phyloP scores from a whole-genome alignment of 2,113 vertebrate genomes.

The Ursus arctos region DNA sequence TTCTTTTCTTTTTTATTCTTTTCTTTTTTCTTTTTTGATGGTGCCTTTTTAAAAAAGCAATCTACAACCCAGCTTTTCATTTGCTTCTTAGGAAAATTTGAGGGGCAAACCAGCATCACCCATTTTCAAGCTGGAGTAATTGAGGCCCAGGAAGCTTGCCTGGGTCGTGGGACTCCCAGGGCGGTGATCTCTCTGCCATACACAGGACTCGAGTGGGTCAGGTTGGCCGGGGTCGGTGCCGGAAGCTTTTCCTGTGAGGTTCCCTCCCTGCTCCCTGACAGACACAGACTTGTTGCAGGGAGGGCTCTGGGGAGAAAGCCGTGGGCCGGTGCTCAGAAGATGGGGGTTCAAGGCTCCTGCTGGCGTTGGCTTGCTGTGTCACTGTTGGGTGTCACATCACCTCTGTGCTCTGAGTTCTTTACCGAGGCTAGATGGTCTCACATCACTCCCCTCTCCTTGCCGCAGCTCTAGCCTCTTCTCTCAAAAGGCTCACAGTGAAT shows the following conservation, averaged over 20 bases:
- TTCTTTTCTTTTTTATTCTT: no score
- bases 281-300: background rate
- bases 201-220: background rate
- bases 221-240: fast-evolving
- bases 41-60: background rate
- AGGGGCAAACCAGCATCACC: background rate
- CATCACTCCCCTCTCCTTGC: fast-evolving
- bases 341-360: background rate
- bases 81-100: background rate
- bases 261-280: background rate
- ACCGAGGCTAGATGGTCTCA: background rate
- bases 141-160: background rate
- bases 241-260: background rate
- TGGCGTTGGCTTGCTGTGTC: background rate
- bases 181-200: background rate
- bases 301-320: background rate
- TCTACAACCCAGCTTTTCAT: background rate
- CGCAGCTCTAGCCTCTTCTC: background rate
- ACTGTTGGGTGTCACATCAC: background rate
- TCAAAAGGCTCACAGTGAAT: background rate
- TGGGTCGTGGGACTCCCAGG: background rate
- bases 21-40: background rate
- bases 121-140: background rate
- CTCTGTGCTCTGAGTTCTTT: background rate
- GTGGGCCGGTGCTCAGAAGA: background rate